phyloP scores from a whole-genome alignment of 2,888 invertebrate species.

The Pelosia muscerda region DNA sequence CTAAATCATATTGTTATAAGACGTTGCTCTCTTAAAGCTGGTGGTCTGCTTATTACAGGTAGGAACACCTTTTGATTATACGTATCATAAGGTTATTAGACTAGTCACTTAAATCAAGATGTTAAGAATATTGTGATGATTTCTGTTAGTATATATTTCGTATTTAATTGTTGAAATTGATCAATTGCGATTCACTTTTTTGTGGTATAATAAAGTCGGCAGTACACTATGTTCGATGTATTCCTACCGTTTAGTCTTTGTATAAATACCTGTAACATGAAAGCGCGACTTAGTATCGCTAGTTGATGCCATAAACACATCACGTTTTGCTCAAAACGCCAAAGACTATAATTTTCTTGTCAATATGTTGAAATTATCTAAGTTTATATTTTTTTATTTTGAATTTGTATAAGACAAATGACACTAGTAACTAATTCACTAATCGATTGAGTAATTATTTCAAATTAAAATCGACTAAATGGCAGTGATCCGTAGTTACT shows the following conservation, averaged over 20 bases:
- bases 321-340: constrained; percentile 84
- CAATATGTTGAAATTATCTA: constrained; percentile 52
- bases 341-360: constrained; percentile 71
- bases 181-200: not conserved
- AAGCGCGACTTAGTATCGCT: constrained; percentile 74
- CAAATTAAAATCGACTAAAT: constrained; percentile 29
- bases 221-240: constrained; percentile 27
- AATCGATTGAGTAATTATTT: constrained; percentile 35
- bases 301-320: constrained; percentile 77
- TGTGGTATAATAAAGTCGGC: not conserved
- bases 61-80: not conserved
- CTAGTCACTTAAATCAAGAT: not conserved
- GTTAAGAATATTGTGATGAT: not conserved
- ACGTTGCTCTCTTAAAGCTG: not conserved
- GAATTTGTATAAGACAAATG: constrained; percentile 25
- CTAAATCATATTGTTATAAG: not conserved
- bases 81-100: not conserved
- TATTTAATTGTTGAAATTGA: not conserved
- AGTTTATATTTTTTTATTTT: constrained; percentile 44
- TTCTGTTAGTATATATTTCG: not conserved
- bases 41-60: not conserved
- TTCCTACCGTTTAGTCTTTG: constrained; percentile 39
- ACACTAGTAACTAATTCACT: constrained; percentile 22
- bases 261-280: constrained; percentile 51
- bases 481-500: constrained; percentile 21